Evolutionary conservation across 2,888 invertebrate species (phyloP), one percentile per base, ranked within the genome.

Genomic region (Hydrotaea diabolus): DNA sequence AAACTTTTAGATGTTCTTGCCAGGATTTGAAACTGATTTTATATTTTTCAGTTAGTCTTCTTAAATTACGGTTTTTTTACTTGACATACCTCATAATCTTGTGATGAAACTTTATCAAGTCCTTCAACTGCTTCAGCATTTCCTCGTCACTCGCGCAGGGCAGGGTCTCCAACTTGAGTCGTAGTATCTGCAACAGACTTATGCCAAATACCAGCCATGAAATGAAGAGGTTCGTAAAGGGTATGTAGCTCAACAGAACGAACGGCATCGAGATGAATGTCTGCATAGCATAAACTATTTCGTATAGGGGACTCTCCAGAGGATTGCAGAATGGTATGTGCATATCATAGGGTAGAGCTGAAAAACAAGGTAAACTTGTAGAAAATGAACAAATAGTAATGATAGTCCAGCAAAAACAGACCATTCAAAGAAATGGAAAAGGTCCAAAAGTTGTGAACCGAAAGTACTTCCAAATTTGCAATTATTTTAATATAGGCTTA

Each of bases 161-260:
- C 26, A 88, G 39, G 9, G 77, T 77, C n/a, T 82, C 74, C 11
- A 89, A 62, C 49, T 86, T 87, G 19, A 49, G 21, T 13, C 86
- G 85, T n/a, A 89, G n/a, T 72, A 87, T 77, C 57, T 86, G 74
- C 17, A 88, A 39, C 19, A 82, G 21, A 8, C 77, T 86, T 69
- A 87, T 88, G 17, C 87, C 87, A 76, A 88, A 89, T 59, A 87
- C 80, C 0, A 88, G 74, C 80, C 83, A 89, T 7, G 85, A 64
- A 19, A 88, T 78, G n/a, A 88, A 87, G 0, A 88, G 66, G 64
- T 88, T 88, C 0, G 88, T 86, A 64, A 86, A 88, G 0, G 87
- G 87, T 23, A 87, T 75, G 59, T 88, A 89, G 9, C 84, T 80
- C 17, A 57, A 49, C 2, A 86, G 9, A 19, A 86, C 79, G 31